These are phyloP conservation scores for Lasioglossum marginatum DNA, from an alignment of 2,888 invertebrate species.

Conservation along the genomic window DNA sequence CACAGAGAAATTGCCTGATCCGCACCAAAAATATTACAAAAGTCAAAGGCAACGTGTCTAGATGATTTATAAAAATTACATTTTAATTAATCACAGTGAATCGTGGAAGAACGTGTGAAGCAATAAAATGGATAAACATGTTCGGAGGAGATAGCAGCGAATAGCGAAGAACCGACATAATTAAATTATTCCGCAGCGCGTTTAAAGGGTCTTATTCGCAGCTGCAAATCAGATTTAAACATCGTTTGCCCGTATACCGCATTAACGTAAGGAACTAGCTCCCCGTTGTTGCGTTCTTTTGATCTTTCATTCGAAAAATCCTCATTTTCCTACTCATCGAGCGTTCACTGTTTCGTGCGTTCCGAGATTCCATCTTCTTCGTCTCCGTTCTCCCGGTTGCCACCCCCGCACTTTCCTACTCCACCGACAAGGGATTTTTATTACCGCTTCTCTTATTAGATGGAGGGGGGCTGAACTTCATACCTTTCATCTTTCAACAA, in stretches of 20 bases:
- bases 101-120: background rate
- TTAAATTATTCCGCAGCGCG: background rate
- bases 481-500: slow-evolving; percentile 44
- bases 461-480: slow-evolving; percentile 41
- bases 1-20: background rate
- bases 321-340: slow-evolving; percentile 42
- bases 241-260: slow-evolving; percentile 22
- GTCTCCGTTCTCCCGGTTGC: background rate
- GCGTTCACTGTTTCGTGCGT: slow-evolving; percentile 18
- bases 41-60: background rate
- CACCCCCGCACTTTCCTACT: background rate
- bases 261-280: slow-evolving; percentile 43
- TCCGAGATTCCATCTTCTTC: slow-evolving; percentile 29
- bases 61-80: background rate
- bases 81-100: background rate
- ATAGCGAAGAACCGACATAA: background rate
- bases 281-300: slow-evolving; percentile 33
- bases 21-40: background rate
- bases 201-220: background rate
- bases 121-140: background rate
- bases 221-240: slow-evolving; percentile 16
- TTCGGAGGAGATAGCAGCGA: background rate
- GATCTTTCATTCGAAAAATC: slow-evolving; percentile 55
- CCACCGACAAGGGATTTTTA: slow-evolving; percentile 55
- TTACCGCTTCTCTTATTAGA: slow-evolving; percentile 59